Percentiles rank a stretch among this genome's conserved stretches.
phyloP scores from a whole-genome alignment of 1,140 invertebrate genomes.

The Monochamus saltuarius region DNA sequence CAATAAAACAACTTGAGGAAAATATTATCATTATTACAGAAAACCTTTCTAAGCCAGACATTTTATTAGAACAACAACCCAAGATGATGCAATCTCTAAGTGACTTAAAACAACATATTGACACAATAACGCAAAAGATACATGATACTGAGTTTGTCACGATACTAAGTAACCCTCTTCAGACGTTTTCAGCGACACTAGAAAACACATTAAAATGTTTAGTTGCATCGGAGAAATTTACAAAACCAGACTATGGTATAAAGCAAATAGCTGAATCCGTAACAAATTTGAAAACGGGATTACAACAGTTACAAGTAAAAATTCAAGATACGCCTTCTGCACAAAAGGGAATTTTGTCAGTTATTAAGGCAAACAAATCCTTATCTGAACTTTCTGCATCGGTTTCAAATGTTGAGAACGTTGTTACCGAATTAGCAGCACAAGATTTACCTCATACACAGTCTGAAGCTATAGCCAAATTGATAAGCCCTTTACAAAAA shows the following conservation, averaged over 20 bases:
- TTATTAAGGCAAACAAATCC: background rate
- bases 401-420: background rate
- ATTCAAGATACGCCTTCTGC: no score
- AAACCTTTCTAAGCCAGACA: constrained; percentile 10
- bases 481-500: constrained; percentile 24
- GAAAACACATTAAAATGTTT: constrained; percentile 13
- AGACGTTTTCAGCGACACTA: constrained; percentile 16
- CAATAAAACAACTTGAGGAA: constrained; percentile 20
- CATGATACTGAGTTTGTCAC: constrained; percentile 8
- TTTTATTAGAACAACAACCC: constrained; percentile 9
- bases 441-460: background rate
- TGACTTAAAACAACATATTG: constrained; percentile 24
- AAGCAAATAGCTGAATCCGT: no score
- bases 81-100: constrained; percentile 15
- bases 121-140: constrained; percentile 9
- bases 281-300: background rate
- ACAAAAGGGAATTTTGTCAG: no score
- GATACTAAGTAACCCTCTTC: constrained; percentile 16
- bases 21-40: constrained; percentile 15
- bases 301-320: constrained; percentile 1
- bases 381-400: constrained; percentile 6
- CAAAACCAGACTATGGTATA: background rate
- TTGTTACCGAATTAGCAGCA: background rate
- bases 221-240: constrained; percentile 11
- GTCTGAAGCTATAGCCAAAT: constrained; percentile 6